phyloP scores from a whole-genome alignment of 2,797 vertebrate genomes.

The Cichlasoma orientale region DNA sequence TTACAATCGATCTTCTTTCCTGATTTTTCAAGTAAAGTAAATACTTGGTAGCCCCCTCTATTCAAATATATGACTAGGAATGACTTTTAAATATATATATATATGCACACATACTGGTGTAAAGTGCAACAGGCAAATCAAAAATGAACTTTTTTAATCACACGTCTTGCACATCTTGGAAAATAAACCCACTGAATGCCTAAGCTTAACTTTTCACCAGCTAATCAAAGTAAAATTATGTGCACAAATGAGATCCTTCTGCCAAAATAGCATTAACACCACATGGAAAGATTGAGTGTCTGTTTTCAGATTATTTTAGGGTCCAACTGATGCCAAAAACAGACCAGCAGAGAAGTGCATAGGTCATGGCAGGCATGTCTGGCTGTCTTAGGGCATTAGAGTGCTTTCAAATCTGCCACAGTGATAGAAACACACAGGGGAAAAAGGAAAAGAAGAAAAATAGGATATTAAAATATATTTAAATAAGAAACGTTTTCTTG shows the following conservation, averaged over 20 bases:
- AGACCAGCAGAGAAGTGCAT: slow-evolving; percentile 16
- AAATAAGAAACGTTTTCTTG: not conserved
- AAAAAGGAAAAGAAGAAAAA: not conserved
- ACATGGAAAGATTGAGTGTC: not conserved
- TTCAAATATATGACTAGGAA: not conserved
- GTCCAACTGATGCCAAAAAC: slow-evolving; percentile 11
- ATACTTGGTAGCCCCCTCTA: not conserved
- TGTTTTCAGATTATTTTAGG: slow-evolving; percentile 19
- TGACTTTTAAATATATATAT: not conserved
- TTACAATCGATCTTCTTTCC: not conserved
- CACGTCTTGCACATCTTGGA: not conserved
- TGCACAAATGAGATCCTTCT: not conserved
- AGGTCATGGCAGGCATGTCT: slow-evolving; percentile 21
- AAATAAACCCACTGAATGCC: not conserved
- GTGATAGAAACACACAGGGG: not conserved
- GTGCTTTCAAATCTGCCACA: slow-evolving; percentile 4
- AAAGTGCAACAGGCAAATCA: not conserved
- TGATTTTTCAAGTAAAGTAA: not conserved
- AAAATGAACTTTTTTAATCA: not conserved
- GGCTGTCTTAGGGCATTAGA: slow-evolving; percentile 20
- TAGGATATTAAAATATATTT: not conserved
- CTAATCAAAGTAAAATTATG: not conserved
- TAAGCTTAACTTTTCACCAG: not conserved
- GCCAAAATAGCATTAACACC: slow-evolving; percentile 2
- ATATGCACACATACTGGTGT: not conserved